Base-by-base conservation (phyloP, 1,140 invertebrate genomes). In the Diorhabda sublineata region DNA sequence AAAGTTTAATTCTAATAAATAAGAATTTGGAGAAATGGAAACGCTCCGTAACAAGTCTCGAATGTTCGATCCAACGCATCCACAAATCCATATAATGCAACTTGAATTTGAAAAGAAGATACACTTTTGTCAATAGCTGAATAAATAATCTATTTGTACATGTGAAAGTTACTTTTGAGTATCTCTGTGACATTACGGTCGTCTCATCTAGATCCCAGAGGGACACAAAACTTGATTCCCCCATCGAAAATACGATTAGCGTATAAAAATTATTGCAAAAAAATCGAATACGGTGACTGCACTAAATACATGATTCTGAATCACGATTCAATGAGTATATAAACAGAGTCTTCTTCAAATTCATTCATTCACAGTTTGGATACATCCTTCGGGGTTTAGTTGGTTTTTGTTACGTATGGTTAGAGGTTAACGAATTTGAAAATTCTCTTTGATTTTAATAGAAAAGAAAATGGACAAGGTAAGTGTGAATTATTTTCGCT, bases 301-400 rank as follows among this genome's bases (percentile, higher is more conserved):
- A 82, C 82, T 81, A 83, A 84, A 85, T 83, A 82, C 82, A 81
- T 82, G 83, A 81, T 82, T 80, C 81, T 83, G 82, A 83, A 84
- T 84, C 81, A 81, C 81, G 82, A 81, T 75, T 69, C 68, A 65
- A 72, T 75, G 70, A 66, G 74, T 85, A 85, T 85, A 85, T 83
- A 85, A 77, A 76, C 81, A 78, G 80, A 80, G 79, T 77, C 76
- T 79, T 74, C 71, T 69, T 76, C 74, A 82, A 81, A 83, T 82
- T 85, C 84, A 85, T 84, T 84, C 83, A 76, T 78, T 52, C 47
- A 52, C 77, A 72, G 72, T 74, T 69, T 58, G 69, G 64, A 76
- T 65, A 69, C 67, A 63, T 71, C 66, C 67, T 64, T 72, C 66
- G 58, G 52, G 66, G 44, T 68, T 45, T 62, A 65, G 61, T 69